Evolutionary conservation across 2,113 vertebrate genomes (phyloP).

Genomic region (Odontophorus gujanensis): DNA sequence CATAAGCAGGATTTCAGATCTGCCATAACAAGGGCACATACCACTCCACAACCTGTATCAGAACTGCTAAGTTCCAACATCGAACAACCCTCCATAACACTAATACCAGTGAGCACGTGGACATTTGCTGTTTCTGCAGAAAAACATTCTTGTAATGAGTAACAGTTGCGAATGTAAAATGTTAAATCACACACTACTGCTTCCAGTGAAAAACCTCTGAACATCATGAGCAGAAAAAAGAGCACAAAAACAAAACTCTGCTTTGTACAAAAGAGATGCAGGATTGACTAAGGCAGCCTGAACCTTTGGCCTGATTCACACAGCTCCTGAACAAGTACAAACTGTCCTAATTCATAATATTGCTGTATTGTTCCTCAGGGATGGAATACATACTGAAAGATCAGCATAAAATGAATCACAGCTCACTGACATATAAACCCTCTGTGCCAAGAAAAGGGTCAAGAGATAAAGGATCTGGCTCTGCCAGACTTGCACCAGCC

Average conservation of each 20-base stretch:
- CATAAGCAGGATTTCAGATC: background rate
- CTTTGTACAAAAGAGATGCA: background rate
- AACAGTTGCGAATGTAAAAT: background rate
- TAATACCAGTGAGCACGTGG: background rate
- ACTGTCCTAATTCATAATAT: background rate
- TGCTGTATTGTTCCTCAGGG: background rate
- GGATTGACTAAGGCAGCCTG: background rate
- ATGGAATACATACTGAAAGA: background rate
- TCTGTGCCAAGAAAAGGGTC: background rate
- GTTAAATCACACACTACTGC: background rate
- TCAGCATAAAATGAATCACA: background rate
- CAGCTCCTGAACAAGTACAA: background rate
- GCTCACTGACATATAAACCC: background rate
- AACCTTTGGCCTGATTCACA: background rate
- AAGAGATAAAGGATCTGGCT: background rate
- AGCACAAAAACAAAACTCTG: background rate
- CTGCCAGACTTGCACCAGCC: background rate
- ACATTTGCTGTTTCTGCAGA: background rate
- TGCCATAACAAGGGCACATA: background rate
- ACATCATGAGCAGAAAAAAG: fast-evolving
- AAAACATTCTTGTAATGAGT: background rate
- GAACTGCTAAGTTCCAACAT: background rate
- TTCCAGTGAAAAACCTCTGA: background rate
- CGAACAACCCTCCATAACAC: background rate
- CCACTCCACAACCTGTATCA: background rate